phyloP scores from a whole-genome alignment of 2,113 vertebrate species.

The Neotragus moschatus region DNA sequence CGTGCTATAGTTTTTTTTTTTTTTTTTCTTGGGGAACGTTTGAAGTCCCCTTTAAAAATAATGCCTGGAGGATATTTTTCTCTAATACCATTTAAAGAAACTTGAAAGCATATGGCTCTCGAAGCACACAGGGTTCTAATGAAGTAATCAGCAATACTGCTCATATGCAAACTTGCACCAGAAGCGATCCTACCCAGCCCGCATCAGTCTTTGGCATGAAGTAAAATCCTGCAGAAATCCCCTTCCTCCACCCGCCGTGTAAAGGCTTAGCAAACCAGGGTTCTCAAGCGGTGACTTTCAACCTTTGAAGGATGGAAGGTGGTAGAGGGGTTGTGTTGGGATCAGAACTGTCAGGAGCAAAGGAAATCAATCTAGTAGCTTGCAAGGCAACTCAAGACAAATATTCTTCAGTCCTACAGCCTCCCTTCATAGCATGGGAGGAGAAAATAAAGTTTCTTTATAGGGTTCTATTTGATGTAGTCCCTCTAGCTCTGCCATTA shows the following conservation, averaged over 20 bases:
- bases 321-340: slow-evolving; percentile 11
- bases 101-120: slow-evolving; percentile 82
- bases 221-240: slow-evolving; percentile 49
- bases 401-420: slow-evolving; percentile 55
- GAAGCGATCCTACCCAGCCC: slow-evolving; percentile 52
- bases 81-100: slow-evolving; percentile 82
- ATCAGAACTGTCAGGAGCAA: slow-evolving; percentile 56
- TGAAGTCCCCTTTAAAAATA: slow-evolving; percentile 85
- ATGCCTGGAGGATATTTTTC: slow-evolving; percentile 83
- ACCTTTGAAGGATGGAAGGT: slow-evolving; percentile 55
- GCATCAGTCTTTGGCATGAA: slow-evolving; percentile 46
- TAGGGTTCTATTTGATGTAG: slow-evolving; percentile 74
- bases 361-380: slow-evolving; percentile 55
- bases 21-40: slow-evolving; percentile 63
- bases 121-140: slow-evolving; percentile 77
- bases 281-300: background rate
- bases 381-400: slow-evolving; percentile 64
- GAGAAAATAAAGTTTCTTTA: slow-evolving; percentile 61
- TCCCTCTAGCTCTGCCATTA: slow-evolving; percentile 67
- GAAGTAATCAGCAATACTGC: slow-evolving; percentile 75
- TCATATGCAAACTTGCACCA: slow-evolving; percentile 63
- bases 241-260: background rate
- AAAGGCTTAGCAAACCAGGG: slow-evolving; percentile 1
- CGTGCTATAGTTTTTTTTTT: slow-evolving; percentile 61
- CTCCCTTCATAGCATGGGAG: slow-evolving; percentile 58